These are phyloP conservation scores for Orthosia cruda DNA, from an alignment of 2,888 invertebrate species.

Conservation along the genomic window DNA sequence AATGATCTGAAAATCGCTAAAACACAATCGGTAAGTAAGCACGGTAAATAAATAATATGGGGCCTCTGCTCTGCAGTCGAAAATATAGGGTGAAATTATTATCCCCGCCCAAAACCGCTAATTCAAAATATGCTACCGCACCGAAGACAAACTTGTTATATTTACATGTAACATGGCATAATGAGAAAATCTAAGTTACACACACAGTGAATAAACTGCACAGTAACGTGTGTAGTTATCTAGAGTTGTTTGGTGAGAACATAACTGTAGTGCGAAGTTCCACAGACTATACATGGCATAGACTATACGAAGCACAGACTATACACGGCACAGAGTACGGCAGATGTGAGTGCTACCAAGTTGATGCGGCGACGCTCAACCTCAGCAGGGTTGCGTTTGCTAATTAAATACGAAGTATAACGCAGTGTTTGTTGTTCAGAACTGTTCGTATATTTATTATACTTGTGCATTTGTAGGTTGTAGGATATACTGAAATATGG, in stretches of 20 bases:
- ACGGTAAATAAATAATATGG: no score
- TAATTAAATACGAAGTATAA: slow-evolving; percentile 56
- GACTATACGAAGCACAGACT: slow-evolving; percentile 30
- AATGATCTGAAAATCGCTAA: no score
- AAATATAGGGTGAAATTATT: not conserved
- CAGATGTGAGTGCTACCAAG: slow-evolving; percentile 38
- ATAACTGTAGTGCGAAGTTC: slow-evolving; percentile 54
- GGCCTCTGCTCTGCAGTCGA: no score
- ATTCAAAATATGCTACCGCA: not conserved
- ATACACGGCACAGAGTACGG: slow-evolving; percentile 24
- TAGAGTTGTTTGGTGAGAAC: slow-evolving; percentile 61
- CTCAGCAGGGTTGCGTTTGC: slow-evolving; percentile 41
- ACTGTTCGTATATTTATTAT: not conserved
- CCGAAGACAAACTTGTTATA: not conserved
- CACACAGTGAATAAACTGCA: slow-evolving; percentile 41
- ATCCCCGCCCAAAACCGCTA: not conserved
- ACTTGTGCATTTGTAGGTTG: not conserved
- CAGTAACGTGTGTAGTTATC: slow-evolving; percentile 49
- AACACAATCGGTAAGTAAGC: no score
- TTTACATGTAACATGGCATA: not conserved
- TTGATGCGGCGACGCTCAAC: slow-evolving; percentile 51
- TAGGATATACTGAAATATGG: not conserved
- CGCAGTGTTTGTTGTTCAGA: slow-evolving; percentile 14
- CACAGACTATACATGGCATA: slow-evolving; percentile 19
- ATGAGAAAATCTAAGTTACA: slow-evolving; percentile 35